Conservation (phyloP, 1,140 invertebrate genomes). For the Nasonia vitripennis region DNA sequence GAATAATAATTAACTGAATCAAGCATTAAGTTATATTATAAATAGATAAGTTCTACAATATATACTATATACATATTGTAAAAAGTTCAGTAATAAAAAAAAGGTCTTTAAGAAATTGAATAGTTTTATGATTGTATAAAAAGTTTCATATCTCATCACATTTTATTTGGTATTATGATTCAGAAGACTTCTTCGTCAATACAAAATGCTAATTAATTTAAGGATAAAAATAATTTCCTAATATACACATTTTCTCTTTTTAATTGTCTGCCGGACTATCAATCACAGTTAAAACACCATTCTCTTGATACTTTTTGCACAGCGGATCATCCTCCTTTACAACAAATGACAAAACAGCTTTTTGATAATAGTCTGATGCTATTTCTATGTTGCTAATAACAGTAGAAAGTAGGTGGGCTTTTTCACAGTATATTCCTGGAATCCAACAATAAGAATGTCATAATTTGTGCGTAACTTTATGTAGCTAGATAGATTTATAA, state of each 20-base stretch:
- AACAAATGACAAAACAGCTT: constrained; percentile 84
- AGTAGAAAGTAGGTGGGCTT: constrained; percentile 88
- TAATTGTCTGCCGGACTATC: constrained; percentile 48
- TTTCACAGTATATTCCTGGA: constrained; percentile 84
- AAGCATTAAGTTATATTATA: constrained; percentile 46
- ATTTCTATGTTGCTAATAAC: constrained; percentile 95
- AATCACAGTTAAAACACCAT: constrained; percentile 59
- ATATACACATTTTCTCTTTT: constrained; percentile 44
- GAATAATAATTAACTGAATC: constrained; percentile 19
- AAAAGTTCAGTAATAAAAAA: constrained; percentile 52
- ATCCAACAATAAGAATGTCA: constrained; percentile 27
- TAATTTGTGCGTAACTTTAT: background rate
- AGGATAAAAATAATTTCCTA: constrained; percentile 51
- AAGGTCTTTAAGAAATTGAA: constrained; percentile 44
- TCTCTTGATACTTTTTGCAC: constrained; percentile 62
- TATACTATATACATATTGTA: constrained; percentile 46
- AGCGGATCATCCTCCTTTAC: constrained; percentile 78
- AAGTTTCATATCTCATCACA: constrained; percentile 43
- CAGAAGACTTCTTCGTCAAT: constrained; percentile 46
- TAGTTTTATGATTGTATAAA: constrained; percentile 45
- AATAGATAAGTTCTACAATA: constrained; percentile 44
- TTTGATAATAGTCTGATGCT: constrained; percentile 88
- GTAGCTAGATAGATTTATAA: background rate
- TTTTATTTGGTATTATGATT: constrained; percentile 55
- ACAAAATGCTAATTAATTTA: constrained; percentile 52